Evolutionary conservation across 2,113 vertebrate genomes (phyloP).

Genomic region (Tachysurus vachellii): DNA sequence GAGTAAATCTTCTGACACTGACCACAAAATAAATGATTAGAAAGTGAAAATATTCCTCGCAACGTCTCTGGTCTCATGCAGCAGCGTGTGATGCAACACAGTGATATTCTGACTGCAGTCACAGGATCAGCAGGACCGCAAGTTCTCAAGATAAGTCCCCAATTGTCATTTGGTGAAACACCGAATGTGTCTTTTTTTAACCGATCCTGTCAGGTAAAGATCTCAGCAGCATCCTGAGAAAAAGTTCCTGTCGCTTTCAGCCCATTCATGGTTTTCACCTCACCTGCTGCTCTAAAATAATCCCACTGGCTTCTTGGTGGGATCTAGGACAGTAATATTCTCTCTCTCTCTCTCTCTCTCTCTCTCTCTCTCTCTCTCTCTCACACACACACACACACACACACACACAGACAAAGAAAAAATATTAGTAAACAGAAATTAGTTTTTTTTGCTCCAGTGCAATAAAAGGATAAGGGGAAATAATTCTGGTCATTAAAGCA

Average conservation of each 20-base stretch:
- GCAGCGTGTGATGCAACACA: neutral
- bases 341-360: slow-evolving; percentile 15
- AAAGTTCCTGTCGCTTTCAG: neutral
- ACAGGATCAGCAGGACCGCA: neutral
- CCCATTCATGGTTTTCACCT: neutral
- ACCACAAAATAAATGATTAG: too few species aligned
- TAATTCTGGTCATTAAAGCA: too few species aligned
- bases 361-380: slow-evolving; percentile 4
- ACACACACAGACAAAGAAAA: neutral
- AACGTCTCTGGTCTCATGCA: neutral
- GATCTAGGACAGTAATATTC: neutral
- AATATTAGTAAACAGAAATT: too few species aligned
- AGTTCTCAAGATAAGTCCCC: neutral
- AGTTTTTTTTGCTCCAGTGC: too few species aligned
- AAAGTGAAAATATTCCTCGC: too few species aligned
- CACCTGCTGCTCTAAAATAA: neutral
- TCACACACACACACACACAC: neutral
- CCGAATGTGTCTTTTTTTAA: neutral
- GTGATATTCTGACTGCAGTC: neutral
- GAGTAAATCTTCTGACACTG: too few species aligned
- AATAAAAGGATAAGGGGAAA: too few species aligned
- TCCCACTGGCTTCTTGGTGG: neutral
- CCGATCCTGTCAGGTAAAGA: neutral
- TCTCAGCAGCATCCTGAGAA: neutral
- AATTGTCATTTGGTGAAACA: neutral